phyloP scores from a whole-genome alignment of 2,797 vertebrate genomes.

The Scyliorhinus canicula region DNA sequence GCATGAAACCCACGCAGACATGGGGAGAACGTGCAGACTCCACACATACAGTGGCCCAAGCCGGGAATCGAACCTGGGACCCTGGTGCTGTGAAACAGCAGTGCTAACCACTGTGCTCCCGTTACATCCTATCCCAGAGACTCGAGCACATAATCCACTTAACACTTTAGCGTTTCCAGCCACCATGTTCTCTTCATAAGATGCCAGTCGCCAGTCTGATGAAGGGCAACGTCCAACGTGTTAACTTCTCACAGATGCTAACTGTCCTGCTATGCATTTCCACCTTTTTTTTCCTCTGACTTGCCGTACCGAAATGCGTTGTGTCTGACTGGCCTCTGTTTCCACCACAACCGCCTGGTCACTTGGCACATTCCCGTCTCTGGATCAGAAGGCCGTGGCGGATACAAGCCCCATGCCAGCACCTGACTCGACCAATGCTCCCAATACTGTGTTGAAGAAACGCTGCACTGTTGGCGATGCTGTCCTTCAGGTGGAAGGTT shows the following conservation, averaged over 20 bases:
- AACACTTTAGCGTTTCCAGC: not conserved
- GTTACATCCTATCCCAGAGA: too few species aligned
- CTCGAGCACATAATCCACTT: not conserved
- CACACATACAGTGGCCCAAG: too few species aligned
- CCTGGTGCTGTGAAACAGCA: too few species aligned
- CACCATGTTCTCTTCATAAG: not conserved
- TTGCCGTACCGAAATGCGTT: not conserved
- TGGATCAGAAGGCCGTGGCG: not conserved
- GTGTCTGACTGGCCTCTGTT: not conserved
- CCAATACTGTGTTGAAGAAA: not conserved
- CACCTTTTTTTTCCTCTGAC: not conserved
- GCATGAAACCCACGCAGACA: too few species aligned
- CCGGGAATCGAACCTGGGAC: too few species aligned
- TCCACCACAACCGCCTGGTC: not conserved
- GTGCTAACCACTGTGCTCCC: too few species aligned
- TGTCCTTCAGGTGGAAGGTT: not conserved
- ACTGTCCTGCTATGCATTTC: not conserved
- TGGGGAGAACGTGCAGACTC: too few species aligned
- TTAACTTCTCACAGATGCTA: not conserved
- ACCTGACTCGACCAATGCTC: not conserved
- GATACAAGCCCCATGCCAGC: not conserved
- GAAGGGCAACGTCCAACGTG: not conserved
- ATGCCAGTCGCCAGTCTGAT: not conserved
- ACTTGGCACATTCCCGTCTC: not conserved
- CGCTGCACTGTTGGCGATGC: not conserved